These are phyloP conservation scores for Anticlea derivata DNA, from an alignment of 2,888 invertebrate species.

Conservation along the genomic window DNA sequence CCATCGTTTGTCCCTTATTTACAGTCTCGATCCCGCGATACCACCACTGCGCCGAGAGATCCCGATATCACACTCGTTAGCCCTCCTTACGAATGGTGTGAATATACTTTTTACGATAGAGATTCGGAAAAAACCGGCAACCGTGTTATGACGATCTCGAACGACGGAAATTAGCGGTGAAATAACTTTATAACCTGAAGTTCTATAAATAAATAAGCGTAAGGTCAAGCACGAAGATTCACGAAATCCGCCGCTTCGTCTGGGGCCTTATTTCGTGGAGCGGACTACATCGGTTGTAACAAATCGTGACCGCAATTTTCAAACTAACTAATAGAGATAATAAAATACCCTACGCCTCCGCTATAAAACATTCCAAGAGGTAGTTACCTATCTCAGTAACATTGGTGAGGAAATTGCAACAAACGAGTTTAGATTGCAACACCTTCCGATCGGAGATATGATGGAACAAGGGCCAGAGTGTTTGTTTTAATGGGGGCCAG, in stretches of 20 bases:
- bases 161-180: no score
- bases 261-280: no score
- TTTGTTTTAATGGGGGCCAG: slow-evolving; percentile 1
- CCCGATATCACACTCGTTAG: slow-evolving; percentile 27
- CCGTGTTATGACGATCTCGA: background rate
- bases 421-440: slow-evolving; percentile 25
- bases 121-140: background rate
- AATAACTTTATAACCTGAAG: no score
- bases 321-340: background rate
- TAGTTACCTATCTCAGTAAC: slow-evolving; percentile 4
- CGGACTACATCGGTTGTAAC: background rate
- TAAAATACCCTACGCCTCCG: background rate
- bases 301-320: background rate
- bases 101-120: slow-evolving; percentile 14
- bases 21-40: slow-evolving; percentile 36
- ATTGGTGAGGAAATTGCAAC: slow-evolving; percentile 25
- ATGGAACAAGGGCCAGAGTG: slow-evolving; percentile 1
- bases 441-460: slow-evolving; percentile 23
- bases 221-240: no score
- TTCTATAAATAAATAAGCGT: no score
- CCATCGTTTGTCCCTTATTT: slow-evolving; percentile 52
- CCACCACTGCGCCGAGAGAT: slow-evolving; percentile 25
- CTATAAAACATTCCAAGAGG: background rate
- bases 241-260: no score
- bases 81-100: slow-evolving; percentile 29